Conservation (phyloP, 2,888 invertebrate species). For the Plagodis pulveraria region DNA sequence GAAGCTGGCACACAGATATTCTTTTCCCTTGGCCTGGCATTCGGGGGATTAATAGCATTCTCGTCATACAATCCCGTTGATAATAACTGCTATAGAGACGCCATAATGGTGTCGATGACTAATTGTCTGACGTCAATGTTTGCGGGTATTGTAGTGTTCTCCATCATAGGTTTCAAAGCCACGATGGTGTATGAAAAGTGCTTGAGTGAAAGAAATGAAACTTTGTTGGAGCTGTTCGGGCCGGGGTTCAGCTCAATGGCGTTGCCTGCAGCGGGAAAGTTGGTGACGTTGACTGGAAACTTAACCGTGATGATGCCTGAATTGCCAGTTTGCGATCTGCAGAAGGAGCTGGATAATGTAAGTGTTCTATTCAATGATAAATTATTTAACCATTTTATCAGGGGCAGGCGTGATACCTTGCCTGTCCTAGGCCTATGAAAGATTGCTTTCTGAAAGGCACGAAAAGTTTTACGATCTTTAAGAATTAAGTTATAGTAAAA, state of each 20-base stretch:
- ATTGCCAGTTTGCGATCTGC: constrained; percentile 91
- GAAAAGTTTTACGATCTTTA: too few relatives aligned
- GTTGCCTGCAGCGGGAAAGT: constrained; percentile 84
- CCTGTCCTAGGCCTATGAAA: too few relatives aligned
- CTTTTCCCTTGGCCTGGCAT: constrained; percentile 97
- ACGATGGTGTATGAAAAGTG: constrained; percentile 93
- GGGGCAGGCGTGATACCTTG: too few relatives aligned
- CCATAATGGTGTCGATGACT: constrained; percentile 95
- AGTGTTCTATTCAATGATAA: constrained; percentile 60
- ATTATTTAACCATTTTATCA: too few relatives aligned
- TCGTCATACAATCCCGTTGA: constrained; percentile 98
- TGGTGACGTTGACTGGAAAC: constrained; percentile 82
- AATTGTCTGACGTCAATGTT: constrained; percentile 98
- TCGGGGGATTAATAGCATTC: constrained; percentile 98
- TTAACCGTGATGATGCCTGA: constrained; percentile 86
- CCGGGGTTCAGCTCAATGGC: constrained; percentile 69
- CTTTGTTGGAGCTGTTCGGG: constrained; percentile 85
- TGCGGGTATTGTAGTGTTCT: constrained; percentile 97
- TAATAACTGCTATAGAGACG: constrained; percentile 98
- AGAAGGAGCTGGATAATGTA: constrained; percentile 95
- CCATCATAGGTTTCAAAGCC: constrained; percentile 97
- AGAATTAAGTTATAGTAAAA: too few relatives aligned
- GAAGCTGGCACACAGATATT: constrained; percentile 99
- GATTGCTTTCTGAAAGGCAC: too few relatives aligned
- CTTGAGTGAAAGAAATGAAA: constrained; percentile 86